Percentiles rank a stretch among this genome's conserved stretches.
Conservation (phyloP, 2,797 vertebrate genomes). For the Mallotus villosus region DNA sequence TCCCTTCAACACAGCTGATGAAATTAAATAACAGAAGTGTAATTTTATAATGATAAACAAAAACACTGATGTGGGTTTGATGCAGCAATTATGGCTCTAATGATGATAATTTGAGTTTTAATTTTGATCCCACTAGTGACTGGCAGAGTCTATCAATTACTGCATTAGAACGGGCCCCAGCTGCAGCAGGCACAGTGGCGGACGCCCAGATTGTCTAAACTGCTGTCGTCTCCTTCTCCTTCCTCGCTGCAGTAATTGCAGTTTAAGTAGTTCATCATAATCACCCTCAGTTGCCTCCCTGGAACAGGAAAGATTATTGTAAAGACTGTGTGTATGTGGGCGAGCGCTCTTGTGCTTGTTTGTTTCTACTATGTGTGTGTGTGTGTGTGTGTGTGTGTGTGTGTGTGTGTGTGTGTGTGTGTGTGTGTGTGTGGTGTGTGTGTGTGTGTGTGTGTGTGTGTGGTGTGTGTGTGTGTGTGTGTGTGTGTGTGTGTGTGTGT, state of each 20-base stretch:
- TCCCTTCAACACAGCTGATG: constrained; percentile 55
- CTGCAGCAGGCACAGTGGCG: constrained; percentile 77
- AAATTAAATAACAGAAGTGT: constrained; percentile 69
- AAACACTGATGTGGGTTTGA: constrained; percentile 67
- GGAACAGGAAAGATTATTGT: constrained; percentile 43
- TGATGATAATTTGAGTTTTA: constrained; percentile 88
- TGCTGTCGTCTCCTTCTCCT: constrained; percentile 83
- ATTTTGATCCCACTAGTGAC: constrained; percentile 89
- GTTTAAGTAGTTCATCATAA: constrained; percentile 79
- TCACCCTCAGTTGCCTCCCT: constrained; percentile 60
- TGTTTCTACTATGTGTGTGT: constrained; percentile 13
- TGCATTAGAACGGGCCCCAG: constrained; percentile 82
- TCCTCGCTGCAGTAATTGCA: constrained; percentile 83
- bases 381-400: constrained; percentile 8
- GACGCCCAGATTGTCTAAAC: constrained; percentile 85
- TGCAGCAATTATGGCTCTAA: constrained; percentile 79
- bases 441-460: neutral
- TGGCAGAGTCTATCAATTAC: constrained; percentile 92
- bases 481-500: no score
- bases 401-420: constrained; percentile 15
- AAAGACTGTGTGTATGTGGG: constrained; percentile 18
- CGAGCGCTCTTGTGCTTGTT: constrained; percentile 8
- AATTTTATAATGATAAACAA: constrained; percentile 75
- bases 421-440: constrained; percentile 21
- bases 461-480: no score